These are phyloP conservation scores for Setophaga kirtlandii DNA, from an alignment of 2,113 vertebrate species.

Conservation along the genomic window DNA sequence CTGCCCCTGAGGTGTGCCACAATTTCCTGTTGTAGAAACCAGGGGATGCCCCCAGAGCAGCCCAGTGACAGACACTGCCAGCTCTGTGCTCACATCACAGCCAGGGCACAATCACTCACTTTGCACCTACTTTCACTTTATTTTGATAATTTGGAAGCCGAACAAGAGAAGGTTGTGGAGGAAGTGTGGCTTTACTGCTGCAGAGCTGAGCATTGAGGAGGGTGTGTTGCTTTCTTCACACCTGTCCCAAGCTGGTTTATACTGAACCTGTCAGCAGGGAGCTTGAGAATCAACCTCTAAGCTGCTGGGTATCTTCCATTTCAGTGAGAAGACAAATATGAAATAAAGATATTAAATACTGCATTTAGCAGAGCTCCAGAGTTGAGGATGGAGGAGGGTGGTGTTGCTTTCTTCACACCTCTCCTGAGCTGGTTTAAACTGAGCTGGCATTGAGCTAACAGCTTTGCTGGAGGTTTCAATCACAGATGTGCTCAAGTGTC, in stretches of 20 bases:
- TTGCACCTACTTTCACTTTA: neutral
- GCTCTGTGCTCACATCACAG: neutral
- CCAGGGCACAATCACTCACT: neutral
- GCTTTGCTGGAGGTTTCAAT: neutral
- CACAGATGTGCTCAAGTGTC: neutral
- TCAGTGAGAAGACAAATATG: too few relatives aligned
- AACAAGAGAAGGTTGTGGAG: neutral
- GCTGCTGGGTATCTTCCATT: too few relatives aligned
- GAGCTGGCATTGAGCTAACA: neutral
- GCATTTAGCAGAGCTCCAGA: neutral
- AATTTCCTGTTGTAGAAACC: neutral
- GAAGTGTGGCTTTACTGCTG: neutral
- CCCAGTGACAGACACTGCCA: neutral
- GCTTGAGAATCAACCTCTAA: too few relatives aligned
- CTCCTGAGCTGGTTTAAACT: neutral
- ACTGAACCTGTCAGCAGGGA: neutral
- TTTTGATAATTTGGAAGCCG: constrained; percentile 8
- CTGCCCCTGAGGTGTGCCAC: neutral
- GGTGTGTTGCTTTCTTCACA: neutral
- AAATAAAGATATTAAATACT: too few relatives aligned
- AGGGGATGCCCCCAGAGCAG: neutral
- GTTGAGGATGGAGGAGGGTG: neutral
- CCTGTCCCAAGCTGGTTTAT: neutral
- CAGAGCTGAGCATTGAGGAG: neutral
- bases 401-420: neutral